phyloP scores from a whole-genome alignment of 2,113 vertebrate genomes.

The Larimichthys crocea region DNA sequence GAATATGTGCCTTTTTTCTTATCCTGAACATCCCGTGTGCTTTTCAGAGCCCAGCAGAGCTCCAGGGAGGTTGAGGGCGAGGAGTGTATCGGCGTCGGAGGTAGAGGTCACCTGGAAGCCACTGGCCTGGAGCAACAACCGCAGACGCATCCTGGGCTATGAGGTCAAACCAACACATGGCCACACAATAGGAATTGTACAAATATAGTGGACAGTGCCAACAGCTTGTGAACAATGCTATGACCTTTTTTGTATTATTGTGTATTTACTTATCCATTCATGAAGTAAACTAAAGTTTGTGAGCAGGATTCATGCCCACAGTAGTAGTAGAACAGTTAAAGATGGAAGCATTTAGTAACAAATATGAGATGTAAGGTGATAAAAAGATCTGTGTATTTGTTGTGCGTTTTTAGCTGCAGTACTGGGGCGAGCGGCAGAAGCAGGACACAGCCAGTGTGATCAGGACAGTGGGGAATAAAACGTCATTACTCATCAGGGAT shows the following conservation, averaged over 20 bases:
- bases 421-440: constrained; percentile 90
- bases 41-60: constrained; percentile 90
- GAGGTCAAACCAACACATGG: constrained; percentile 88
- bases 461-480: constrained; percentile 90
- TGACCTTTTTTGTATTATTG: constrained; percentile 30
- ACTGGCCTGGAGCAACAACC: constrained; percentile 88
- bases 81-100: constrained; percentile 92
- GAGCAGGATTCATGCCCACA: background rate
- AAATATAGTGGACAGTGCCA: constrained; percentile 32
- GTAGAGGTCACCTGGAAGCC: constrained; percentile 93
- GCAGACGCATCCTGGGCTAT: constrained; percentile 93
- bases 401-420: constrained; percentile 86
- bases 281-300: constrained; percentile 2
- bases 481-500: constrained; percentile 86
- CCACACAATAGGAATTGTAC: constrained; percentile 46
- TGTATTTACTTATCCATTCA: constrained; percentile 41
- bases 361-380: background rate
- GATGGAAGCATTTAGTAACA: background rate
- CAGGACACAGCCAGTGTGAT: constrained; percentile 90
- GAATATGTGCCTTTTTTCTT: constrained; percentile 36
- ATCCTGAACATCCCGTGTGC: constrained; percentile 35
- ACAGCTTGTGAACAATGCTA: constrained; percentile 33
- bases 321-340: background rate
- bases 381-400: constrained; percentile 19
- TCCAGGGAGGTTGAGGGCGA: constrained; percentile 87